Evolutionary conservation across 2,797 vertebrate genomes (phyloP), one percentile per base, ranked within the genome.

Genomic region (Psittacula echo): DNA sequence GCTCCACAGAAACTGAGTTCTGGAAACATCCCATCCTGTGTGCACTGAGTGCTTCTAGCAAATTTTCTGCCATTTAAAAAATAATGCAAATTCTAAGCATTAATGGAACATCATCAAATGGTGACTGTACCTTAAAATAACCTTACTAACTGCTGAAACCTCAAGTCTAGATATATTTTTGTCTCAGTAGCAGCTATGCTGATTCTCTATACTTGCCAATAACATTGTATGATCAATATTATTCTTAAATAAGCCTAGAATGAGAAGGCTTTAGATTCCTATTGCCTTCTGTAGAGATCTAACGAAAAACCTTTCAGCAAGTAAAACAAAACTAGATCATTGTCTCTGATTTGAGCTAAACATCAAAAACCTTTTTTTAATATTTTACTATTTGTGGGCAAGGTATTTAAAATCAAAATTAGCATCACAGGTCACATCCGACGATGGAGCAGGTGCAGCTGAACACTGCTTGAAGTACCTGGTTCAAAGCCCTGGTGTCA

Each of bases 81-180:
- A 53, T 13, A 22, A 76, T 14, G 39, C 26, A 84, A 39, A 92
- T 71, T 39, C 77, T 70, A 80, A 77, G 17, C 41, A 87, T 87
- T 90, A 87, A 89, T 54, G 30, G 50, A 77, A 87, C 41, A 60
- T 75, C 72, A 85, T 93, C 78, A 96, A 79, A 83, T 51, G 45
- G 56, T 39, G 53, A 89, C 6, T 53, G 10, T 32, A 80, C 50
- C 89, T 93, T 80, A 89, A 94, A 95, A 94, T 87, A 93, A 89
- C 50, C 44, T 70, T 37, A 44, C 19, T 72, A 90, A 94, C 19
- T 76, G 74, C 67, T 87, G 45, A 89, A 83, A 66, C 22, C 41
- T 81, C 67, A 82, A 76, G 30, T 45, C 14, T 67, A 24, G 11
- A 71, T 60, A 32, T 10, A 41, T 72, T 92, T 93, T 78, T 67